Evolutionary conservation across 2,797 vertebrate species (phyloP).

Genomic region (Squalus acanthias): DNA sequence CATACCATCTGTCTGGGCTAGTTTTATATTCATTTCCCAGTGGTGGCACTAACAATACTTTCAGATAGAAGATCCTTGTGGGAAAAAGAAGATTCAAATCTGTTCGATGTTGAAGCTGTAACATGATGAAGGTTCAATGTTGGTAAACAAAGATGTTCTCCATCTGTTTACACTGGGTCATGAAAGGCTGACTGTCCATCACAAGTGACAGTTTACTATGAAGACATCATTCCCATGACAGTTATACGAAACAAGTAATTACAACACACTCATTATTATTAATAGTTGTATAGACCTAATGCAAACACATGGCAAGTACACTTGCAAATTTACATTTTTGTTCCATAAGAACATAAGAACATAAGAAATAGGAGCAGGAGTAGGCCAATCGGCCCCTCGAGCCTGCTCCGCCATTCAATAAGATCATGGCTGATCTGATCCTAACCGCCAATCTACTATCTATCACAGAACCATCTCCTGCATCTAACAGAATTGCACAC

Average conservation of each 20-base stretch:
- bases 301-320: background rate
- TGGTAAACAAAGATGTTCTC: background rate
- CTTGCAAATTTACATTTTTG: background rate
- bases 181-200: background rate
- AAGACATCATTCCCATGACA: background rate
- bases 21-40: background rate
- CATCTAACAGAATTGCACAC: too few relatives aligned
- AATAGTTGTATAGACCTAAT: background rate
- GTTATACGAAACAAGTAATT: background rate
- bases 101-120: background rate
- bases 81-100: background rate
- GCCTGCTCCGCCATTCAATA: too few relatives aligned
- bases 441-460: too few relatives aligned
- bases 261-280: background rate
- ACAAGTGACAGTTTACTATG: background rate
- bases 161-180: background rate
- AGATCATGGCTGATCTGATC: too few relatives aligned
- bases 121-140: background rate
- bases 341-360: too few relatives aligned
- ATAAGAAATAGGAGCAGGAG: too few relatives aligned
- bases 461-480: too few relatives aligned
- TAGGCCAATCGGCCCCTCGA: too few relatives aligned
- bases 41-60: background rate
- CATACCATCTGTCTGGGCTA: background rate
- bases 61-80: background rate